Percentiles rank a stretch among this genome's conserved stretches.
These are phyloP conservation scores for Percopsis omiscomaycus DNA, from an alignment of 2,797 vertebrate genomes.

Conservation along the genomic window DNA sequence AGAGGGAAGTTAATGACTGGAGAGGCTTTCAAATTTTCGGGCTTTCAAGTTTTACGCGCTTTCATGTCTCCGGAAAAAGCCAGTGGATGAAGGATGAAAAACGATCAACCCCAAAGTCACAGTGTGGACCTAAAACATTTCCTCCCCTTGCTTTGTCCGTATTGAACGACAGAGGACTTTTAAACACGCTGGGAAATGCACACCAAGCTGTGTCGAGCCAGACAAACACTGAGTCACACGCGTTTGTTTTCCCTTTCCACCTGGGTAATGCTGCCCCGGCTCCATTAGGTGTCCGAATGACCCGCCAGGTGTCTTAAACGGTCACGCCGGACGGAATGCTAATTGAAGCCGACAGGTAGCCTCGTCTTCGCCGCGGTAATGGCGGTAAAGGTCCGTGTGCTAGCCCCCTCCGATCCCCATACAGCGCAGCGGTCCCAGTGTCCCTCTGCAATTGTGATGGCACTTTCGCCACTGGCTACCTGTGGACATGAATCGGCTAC, in stretches of 20 bases:
- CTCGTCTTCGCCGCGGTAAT: conserved; percentile 10
- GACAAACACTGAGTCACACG: not conserved
- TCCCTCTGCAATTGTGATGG: conserved; percentile 5
- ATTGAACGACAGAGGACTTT: conserved; percentile 29
- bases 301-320: conserved; percentile 2
- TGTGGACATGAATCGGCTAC: conserved; percentile 4
- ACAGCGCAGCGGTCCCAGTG: not conserved
- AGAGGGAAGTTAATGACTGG: conserved; percentile 45
- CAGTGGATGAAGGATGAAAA: conserved; percentile 44
- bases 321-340: conserved; percentile 1
- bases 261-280: not conserved
- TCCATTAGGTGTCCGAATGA: conserved; percentile 1
- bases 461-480: conserved; percentile 2
- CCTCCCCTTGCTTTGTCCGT: conserved; percentile 42
- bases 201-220: not conserved
- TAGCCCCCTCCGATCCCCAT: not conserved
- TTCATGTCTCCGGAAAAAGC: conserved; percentile 52
- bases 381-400: conserved; percentile 8
- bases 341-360: conserved; percentile 10
- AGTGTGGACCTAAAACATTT: conserved; percentile 34
- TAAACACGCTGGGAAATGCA: not conserved
- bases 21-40: conserved; percentile 47
- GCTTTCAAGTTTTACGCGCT: conserved; percentile 55
- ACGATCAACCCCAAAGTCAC: conserved; percentile 39
- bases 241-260: conserved; percentile 2